phyloP scores from a whole-genome alignment of 2,797 vertebrate genomes.

The Schizopygopsis malacanthus region DNA sequence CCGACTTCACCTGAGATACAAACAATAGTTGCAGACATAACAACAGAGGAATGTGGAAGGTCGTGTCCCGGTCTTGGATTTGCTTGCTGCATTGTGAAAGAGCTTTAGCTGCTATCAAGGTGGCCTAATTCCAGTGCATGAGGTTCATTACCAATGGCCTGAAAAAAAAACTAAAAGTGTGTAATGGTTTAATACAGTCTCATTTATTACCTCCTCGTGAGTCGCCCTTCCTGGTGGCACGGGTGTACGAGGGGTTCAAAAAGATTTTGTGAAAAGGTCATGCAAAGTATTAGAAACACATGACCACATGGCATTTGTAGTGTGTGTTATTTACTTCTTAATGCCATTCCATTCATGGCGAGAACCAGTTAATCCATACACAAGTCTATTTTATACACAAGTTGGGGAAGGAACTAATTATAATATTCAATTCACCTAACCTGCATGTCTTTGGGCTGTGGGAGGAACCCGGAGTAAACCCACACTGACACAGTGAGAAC shows the following conservation, averaged over 20 bases:
- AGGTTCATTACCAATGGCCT: not conserved
- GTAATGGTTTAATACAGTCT: not conserved
- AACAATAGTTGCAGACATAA: constrained; percentile 54
- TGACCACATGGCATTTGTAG: not conserved
- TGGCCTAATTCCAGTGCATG: constrained; percentile 48
- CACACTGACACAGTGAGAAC: no score
- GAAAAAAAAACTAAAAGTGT: not conserved
- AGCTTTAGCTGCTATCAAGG: constrained; percentile 14
- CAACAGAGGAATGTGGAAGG: constrained; percentile 44
- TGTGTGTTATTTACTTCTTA: no score
- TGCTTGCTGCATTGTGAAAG: not conserved
- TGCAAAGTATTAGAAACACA: not conserved
- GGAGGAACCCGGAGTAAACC: no score
- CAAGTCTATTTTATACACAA: no score
- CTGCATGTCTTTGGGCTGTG: no score
- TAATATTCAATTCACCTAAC: no score
- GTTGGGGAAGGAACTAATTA: no score
- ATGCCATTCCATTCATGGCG: no score
- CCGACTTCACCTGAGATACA: constrained; percentile 26
- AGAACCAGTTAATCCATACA: no score
- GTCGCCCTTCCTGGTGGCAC: not conserved
- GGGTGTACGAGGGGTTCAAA: not conserved
- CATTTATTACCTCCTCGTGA: not conserved
- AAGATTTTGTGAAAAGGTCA: not conserved
- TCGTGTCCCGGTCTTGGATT: constrained; percentile 17